phyloP scores from a whole-genome alignment of 2,113 vertebrate species.

The Mesoclemmys tuberculata region DNA sequence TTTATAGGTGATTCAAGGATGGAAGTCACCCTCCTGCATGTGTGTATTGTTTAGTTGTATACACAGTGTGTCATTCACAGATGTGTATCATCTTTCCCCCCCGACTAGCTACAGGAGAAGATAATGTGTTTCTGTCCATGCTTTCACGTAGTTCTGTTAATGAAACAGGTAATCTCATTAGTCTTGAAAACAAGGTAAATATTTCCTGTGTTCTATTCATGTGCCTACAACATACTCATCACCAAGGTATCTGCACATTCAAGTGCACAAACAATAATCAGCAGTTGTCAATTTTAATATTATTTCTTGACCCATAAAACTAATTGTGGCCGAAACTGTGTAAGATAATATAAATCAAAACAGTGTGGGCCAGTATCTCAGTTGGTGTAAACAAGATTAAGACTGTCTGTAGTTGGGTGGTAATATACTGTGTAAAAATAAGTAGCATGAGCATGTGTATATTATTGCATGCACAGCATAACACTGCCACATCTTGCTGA shows the following conservation, averaged over 20 bases:
- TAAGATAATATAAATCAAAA: neutral
- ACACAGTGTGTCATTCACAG: neutral
- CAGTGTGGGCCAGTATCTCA: conserved; percentile 2
- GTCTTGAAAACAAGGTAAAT: conserved; percentile 49
- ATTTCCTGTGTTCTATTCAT: conserved; percentile 36
- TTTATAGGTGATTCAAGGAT: neutral
- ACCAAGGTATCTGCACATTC: conserved; percentile 56
- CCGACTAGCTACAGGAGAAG: conserved; percentile 54
- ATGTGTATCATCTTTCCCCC: neutral
- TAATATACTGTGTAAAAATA: conserved; percentile 6
- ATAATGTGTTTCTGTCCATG: conserved; percentile 67
- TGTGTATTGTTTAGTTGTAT: neutral
- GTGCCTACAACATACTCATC: conserved; percentile 46
- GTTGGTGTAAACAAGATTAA: neutral
- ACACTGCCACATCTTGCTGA: neutral
- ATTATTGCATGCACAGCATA: neutral
- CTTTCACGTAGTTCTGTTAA: conserved; percentile 67
- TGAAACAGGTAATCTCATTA: conserved; percentile 72
- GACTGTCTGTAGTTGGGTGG: neutral
- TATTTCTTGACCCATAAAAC: conserved; percentile 54
- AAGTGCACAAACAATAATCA: conserved; percentile 56
- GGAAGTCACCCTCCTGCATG: neutral
- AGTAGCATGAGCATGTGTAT: neutral
- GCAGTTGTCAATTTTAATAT: conserved; percentile 42
- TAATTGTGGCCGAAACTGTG: conserved; percentile 37